Evolutionary conservation across 30 jellyfish, hydroid and myxozoan species (phyloP).

Genomic region (Haliclystus octoradiatus): DNA sequence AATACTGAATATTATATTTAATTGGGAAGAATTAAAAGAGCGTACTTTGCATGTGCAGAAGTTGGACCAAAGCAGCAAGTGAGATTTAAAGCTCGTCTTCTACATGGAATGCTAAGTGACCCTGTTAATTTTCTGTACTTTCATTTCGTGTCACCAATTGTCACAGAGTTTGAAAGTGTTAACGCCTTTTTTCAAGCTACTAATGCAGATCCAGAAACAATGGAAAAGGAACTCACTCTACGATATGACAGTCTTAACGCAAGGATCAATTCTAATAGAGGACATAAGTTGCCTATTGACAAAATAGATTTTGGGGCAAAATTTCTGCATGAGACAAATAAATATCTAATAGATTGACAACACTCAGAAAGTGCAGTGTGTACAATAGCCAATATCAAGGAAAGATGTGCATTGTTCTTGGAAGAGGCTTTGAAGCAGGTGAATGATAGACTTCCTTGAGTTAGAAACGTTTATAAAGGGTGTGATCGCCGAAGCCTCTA

Average conservation of each 20-base stretch:
- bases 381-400: too few relatives aligned
- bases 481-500: too few relatives aligned
- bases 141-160: slow-evolving; percentile 33
- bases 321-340: slow-evolving; percentile 17
- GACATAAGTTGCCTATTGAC: slow-evolving; percentile 4
- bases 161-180: slow-evolving; percentile 41
- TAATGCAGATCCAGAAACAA: slow-evolving; percentile 39
- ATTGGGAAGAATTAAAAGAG: slow-evolving; percentile 73
- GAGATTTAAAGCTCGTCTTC: slow-evolving; percentile 38
- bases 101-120: slow-evolving; percentile 37
- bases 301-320: slow-evolving; percentile 43
- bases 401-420: slow-evolving; percentile 22
- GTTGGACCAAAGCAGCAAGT: slow-evolving; percentile 7
- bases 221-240: slow-evolving; percentile 15
- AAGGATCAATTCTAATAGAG: slow-evolving; percentile 28
- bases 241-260: slow-evolving; percentile 20
- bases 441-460: slow-evolving; percentile 3
- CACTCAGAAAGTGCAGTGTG: too few relatives aligned
- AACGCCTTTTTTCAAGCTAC: slow-evolving; percentile 56
- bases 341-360: too few relatives aligned
- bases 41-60: slow-evolving; percentile 37
- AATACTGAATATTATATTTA: slow-evolving; percentile 27
- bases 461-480: too few relatives aligned
- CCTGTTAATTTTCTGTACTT: slow-evolving; percentile 17
- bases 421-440: slow-evolving; percentile 45